A percentile compares a stretch with the other conserved stretches of the same genome.
These are phyloP conservation scores for Otolemur crassicaudatus DNA, from an alignment of 2,797 vertebrate species.

Conservation along the genomic window DNA sequence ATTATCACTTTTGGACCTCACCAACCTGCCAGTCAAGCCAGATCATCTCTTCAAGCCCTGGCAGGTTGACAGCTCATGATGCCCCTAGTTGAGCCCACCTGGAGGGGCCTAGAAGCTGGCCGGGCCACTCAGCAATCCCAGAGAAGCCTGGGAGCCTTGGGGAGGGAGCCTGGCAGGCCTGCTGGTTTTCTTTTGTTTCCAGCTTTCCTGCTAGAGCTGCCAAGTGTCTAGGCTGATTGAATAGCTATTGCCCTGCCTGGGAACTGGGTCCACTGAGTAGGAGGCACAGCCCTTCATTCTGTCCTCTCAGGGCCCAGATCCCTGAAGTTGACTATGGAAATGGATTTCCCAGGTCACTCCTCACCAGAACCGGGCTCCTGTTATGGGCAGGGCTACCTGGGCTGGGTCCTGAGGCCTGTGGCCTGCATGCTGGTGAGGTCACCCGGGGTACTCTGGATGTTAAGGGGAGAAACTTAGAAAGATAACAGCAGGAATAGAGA, in stretches of 20 bases:
- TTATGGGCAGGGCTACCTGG: not conserved
- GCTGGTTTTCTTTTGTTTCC: not conserved
- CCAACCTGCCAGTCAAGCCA: not conserved
- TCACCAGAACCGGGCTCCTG: not conserved
- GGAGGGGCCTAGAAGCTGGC: not conserved
- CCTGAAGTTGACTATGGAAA: not conserved
- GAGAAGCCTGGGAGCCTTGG: not conserved
- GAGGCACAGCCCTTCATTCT: not conserved
- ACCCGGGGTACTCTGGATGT: not conserved
- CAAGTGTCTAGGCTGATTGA: not conserved
- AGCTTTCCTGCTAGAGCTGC: not conserved
- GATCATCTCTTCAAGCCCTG: not conserved
- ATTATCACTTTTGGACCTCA: rapidly evolving
- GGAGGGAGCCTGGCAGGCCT: rapidly evolving
- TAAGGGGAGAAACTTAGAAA: not conserved
- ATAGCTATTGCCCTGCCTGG: not conserved
- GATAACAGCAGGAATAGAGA: not conserved
- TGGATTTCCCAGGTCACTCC: not conserved
- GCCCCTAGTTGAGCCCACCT: not conserved
- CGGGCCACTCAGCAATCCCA: not conserved
- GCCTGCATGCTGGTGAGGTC: not conserved
- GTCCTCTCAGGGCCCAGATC: not conserved
- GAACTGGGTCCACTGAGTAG: not conserved
- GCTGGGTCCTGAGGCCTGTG: not conserved
- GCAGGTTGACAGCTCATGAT: not conserved